Conservation (phyloP, 2,888 invertebrate genomes). For the Drosophila anomalipes region DNA sequence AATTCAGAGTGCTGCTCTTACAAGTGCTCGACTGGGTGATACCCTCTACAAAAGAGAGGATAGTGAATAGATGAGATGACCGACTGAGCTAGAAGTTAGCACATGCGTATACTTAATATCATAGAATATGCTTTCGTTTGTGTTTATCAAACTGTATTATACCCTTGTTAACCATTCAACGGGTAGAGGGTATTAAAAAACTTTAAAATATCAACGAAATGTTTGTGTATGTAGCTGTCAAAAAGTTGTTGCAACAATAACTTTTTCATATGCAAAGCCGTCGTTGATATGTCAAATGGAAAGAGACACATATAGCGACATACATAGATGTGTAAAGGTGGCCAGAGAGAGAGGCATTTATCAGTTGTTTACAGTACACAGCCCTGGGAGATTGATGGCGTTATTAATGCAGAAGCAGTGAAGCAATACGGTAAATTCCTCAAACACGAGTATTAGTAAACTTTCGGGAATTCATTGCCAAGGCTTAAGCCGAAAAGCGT, state of each 20-base stretch:
- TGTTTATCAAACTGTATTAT: too few relatives aligned
- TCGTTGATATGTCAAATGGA: constrained; percentile 42
- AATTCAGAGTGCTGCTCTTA: not conserved
- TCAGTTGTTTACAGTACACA: constrained; percentile 28
- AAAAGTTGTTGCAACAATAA: constrained; percentile 64
- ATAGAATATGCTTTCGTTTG: not conserved
- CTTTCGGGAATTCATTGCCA: not conserved
- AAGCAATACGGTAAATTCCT: not conserved
- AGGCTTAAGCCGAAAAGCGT: not conserved
- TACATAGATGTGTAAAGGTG: not conserved
- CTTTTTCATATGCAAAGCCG: constrained; percentile 47
- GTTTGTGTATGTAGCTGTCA: constrained; percentile 41
- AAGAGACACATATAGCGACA: constrained; percentile 4
- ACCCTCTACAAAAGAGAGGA: not conserved
- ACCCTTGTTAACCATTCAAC: not conserved
- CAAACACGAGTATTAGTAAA: not conserved
- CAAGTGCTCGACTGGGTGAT: not conserved
- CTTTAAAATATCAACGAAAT: constrained; percentile 39
- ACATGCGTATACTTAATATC: not conserved
- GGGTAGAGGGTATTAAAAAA: constrained; percentile 14
- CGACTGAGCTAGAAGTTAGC: not conserved
- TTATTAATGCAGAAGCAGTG: constrained; percentile 3
- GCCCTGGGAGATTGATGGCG: constrained; percentile 8
- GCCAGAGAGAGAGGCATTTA: constrained; percentile 10
- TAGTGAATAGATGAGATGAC: not conserved